Evolutionary conservation across 2,888 invertebrate genomes (phyloP).

Genomic region (Operophtera brumata): DNA sequence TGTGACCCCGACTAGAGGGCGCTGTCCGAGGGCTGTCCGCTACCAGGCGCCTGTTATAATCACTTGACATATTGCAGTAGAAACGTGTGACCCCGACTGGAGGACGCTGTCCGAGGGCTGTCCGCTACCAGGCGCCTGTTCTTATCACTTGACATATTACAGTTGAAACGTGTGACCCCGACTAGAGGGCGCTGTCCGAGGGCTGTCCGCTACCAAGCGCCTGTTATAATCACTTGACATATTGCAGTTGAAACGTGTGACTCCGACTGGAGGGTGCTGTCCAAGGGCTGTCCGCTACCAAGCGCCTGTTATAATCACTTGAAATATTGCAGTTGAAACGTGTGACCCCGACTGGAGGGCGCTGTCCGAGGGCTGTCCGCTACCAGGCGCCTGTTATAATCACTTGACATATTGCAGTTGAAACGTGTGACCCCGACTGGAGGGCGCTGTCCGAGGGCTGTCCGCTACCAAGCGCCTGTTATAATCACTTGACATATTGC

Average conservation of each 20-base stretch:
- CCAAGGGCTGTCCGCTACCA: neutral
- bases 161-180: neutral
- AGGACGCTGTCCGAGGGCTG: neutral
- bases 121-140: neutral
- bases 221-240: neutral
- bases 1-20: neutral
- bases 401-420: conserved; percentile 4
- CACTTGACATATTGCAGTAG: conserved; percentile 4
- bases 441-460: neutral
- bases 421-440: neutral
- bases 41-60: neutral
- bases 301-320: neutral
- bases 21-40: neutral
- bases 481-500: conserved; percentile 1
- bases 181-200: neutral
- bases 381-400: neutral
- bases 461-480: neutral
- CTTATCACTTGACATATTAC: neutral
- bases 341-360: neutral
- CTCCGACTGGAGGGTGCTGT: neutral
- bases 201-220: neutral
- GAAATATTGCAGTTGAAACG: conserved; percentile 5
- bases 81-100: neutral
- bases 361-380: neutral
- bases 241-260: conserved; percentile 3